Evolutionary conservation across 2,113 vertebrate genomes (phyloP).

Genomic region (Ctenodactylus gundi): DNA sequence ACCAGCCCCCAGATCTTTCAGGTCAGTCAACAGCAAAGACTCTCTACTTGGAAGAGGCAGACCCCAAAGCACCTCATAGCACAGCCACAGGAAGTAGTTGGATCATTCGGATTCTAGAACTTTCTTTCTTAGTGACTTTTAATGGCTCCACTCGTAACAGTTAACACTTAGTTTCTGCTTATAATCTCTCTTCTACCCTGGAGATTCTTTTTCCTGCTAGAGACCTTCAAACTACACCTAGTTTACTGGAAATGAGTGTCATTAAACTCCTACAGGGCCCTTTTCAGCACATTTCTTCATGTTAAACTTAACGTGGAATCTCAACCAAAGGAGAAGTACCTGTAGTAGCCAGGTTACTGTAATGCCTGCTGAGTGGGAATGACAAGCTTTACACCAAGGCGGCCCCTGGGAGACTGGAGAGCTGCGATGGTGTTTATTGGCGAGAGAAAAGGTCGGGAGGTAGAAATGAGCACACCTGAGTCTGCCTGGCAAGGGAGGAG

Average conservation of each 20-base stretch:
- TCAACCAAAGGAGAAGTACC: not conserved
- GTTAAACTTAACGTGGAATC: not conserved
- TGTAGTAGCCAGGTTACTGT: not conserved
- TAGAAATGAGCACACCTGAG: slow-evolving; percentile 43
- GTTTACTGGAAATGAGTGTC: slow-evolving; percentile 38
- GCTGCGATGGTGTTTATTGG: slow-evolving; percentile 69
- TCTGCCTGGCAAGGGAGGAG: not conserved
- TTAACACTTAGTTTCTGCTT: slow-evolving; percentile 32
- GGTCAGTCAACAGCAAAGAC: not conserved
- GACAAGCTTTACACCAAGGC: not conserved
- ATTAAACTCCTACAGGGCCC: not conserved
- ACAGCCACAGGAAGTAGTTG: not conserved
- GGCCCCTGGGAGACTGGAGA: not conserved
- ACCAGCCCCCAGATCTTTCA: not conserved
- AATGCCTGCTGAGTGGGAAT: slow-evolving; percentile 34
- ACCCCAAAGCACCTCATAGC: not conserved
- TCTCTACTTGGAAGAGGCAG: not conserved
- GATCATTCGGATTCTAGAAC: slow-evolving; percentile 13
- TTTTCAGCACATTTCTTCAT: slow-evolving; percentile 21
- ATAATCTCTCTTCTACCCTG: not conserved
- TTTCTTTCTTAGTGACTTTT: slow-evolving; percentile 27
- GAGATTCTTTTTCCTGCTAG: not conserved
- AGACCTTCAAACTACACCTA: not conserved
- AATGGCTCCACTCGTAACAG: not conserved
- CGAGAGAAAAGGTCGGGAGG: slow-evolving; percentile 19